Evolutionary conservation across 2,888 invertebrate genomes (phyloP).

Genomic region (Camponotus fellah): DNA sequence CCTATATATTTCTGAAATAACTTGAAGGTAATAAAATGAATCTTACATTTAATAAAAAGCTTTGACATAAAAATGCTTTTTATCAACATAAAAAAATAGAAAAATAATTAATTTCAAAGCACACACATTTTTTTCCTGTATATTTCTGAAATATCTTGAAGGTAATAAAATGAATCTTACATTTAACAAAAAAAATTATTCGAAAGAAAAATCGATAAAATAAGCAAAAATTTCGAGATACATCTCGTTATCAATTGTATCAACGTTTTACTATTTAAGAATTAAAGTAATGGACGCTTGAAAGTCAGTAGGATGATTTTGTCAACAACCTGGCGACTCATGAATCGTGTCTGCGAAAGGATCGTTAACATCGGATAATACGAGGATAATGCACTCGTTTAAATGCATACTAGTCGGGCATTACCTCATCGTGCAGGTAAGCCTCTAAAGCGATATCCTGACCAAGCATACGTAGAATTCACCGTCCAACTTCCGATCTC

Average conservation of each 20-base stretch:
- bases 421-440: constrained; percentile 76
- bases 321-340: constrained; percentile 56
- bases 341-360: constrained; percentile 65
- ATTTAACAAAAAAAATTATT: not conserved
- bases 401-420: constrained; percentile 84
- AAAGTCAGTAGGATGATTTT: constrained; percentile 33
- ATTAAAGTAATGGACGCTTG: not conserved
- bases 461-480: constrained; percentile 54
- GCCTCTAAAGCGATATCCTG: constrained; percentile 57
- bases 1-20: not conserved
- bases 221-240: not conserved
- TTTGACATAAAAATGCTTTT: too few relatives aligned
- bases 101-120: not conserved
- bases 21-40: not conserved
- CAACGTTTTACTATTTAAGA: not conserved
- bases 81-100: not conserved
- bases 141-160: not conserved
- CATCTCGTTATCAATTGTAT: not conserved
- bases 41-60: not conserved
- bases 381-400: constrained; percentile 82
- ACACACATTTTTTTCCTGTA: not conserved
- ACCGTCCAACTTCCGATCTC: constrained; percentile 43
- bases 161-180: not conserved
- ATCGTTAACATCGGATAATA: constrained; percentile 76
- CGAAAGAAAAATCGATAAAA: not conserved